These are phyloP conservation scores for Halisarca cf. caerulea DNA, from an alignment of 37 sponge, comb jelly and placozoan genomes.

Conservation along the genomic window DNA sequence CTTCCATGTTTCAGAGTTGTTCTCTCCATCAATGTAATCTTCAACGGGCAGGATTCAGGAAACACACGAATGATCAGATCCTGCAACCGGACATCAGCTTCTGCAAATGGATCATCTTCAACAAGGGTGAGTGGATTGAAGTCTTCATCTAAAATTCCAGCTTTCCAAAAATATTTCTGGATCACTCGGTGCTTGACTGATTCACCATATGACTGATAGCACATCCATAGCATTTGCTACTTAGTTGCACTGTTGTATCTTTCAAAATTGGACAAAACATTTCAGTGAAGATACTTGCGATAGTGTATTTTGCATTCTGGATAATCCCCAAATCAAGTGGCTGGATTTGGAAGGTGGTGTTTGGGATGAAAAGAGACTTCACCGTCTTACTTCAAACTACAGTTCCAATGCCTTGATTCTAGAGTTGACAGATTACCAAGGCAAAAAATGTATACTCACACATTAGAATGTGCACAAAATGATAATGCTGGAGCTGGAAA, in stretches of 20 bases:
- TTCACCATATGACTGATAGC: constrained; percentile 52
- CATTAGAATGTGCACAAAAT: too few species aligned
- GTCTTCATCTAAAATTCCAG: constrained; percentile 48
- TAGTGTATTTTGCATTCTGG: constrained; percentile 12
- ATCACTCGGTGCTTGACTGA: constrained; percentile 45
- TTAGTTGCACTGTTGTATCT: constrained; percentile 10
- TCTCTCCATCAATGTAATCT: constrained; percentile 13
- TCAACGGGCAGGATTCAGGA: constrained; percentile 16
- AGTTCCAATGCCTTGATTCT: background rate
- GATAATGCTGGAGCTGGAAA: too few species aligned
- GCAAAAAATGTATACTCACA: too few species aligned
- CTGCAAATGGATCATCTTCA: constrained; percentile 3
- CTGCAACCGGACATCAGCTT: constrained; percentile 13
- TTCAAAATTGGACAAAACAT: constrained; percentile 6
- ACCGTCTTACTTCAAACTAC: background rate
- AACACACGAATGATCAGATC: background rate
- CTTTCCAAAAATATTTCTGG: constrained; percentile 68
- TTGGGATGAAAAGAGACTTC: constrained; percentile 45
- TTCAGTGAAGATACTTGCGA: background rate
- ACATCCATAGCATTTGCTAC: constrained; percentile 6
- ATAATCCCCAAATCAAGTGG: constrained; percentile 75
- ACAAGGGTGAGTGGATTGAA: background rate
- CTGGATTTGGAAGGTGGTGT: constrained; percentile 72
- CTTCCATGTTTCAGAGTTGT: constrained; percentile 16
- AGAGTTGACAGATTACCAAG: background rate